Evolutionary conservation across 2,113 vertebrate species (phyloP).

Genomic region (Platichthys stellatus): DNA sequence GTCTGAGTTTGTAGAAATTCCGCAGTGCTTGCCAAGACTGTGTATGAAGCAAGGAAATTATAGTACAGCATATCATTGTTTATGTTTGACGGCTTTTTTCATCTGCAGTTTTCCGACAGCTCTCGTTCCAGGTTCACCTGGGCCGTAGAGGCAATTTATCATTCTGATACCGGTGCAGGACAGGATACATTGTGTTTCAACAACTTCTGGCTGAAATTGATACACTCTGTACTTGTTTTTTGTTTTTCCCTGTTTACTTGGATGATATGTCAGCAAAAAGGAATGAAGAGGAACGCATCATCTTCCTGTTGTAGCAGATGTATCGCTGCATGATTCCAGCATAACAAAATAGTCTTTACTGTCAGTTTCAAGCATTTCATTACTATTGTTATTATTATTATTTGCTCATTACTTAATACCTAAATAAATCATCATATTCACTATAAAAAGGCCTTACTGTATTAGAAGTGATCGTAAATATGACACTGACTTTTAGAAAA

Average conservation of each 20-base stretch:
- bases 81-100: conserved; percentile 67
- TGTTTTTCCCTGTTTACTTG: conserved; percentile 33
- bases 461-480: too few species aligned
- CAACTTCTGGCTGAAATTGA: conserved; percentile 48
- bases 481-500: too few species aligned
- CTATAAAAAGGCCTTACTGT: too few species aligned
- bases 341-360: conserved; percentile 8
- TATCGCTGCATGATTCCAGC: conserved; percentile 9
- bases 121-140: conserved; percentile 48
- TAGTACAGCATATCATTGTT: conserved; percentile 77
- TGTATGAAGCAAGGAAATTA: conserved; percentile 69
- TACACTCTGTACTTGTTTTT: conserved; percentile 52
- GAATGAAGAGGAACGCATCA: conserved; percentile 34
- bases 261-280: conserved; percentile 36
- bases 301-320: conserved; percentile 32
- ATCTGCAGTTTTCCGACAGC: conserved; percentile 47
- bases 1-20: conserved; percentile 84
- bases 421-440: neutral
- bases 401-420: too few species aligned
- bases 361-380: too few species aligned
- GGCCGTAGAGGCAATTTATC: conserved; percentile 63
- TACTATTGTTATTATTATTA: too few species aligned
- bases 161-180: conserved; percentile 35
- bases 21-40: conserved; percentile 69
- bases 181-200: conserved; percentile 54